Base-by-base conservation (phyloP, 2,113 vertebrate genomes). In the Xiphias gladius region DNA sequence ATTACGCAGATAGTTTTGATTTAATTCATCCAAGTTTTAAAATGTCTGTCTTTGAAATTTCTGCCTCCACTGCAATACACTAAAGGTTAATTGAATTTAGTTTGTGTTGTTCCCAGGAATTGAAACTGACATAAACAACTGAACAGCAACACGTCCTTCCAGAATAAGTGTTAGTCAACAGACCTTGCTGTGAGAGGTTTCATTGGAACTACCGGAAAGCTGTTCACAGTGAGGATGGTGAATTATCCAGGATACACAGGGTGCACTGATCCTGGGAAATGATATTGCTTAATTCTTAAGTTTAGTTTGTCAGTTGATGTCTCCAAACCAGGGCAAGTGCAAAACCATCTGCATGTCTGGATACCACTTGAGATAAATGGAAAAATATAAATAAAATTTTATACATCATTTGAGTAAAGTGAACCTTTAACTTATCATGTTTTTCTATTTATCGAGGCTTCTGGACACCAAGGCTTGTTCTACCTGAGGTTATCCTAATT, bases 401-500 rank as follows among this genome's bases (percentile, higher is more conserved):
- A 24, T 62, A n/a, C 17, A 1, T 32, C 1, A 14, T 64, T 43
- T 62, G 7, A 0, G 7, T n/a, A 17, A 61, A 24, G 11, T 26
- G 12, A 26, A 48, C 19, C 5, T 61, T 78, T 48, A 48, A 32
- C 20, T 50, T 59, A 30, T 32, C 19, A 48, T 11, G 69, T 46
- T 58, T 70, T 2, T 19, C 28, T 0, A 5, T 74, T 41, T 39
- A 55, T 3, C 6, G 28, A 14, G 2, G 19, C 30, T 28, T 22
- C 24, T 24, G 14, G 46, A 35, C 54, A 57, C 11, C 14, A 3
- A n/a, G 14, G 55, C 50, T 13, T 2, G 13, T 69, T 65, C 50
- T 22, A 82, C 76, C 83, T 77, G 39, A 69, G 69, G 52, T 64
- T 76, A 19, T 55, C 3, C 32, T 35, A 32, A 54, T 86, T 71